These are phyloP conservation scores for Spodoptera litura DNA, from an alignment of 1,140 invertebrate species.

Conservation along the genomic window DNA sequence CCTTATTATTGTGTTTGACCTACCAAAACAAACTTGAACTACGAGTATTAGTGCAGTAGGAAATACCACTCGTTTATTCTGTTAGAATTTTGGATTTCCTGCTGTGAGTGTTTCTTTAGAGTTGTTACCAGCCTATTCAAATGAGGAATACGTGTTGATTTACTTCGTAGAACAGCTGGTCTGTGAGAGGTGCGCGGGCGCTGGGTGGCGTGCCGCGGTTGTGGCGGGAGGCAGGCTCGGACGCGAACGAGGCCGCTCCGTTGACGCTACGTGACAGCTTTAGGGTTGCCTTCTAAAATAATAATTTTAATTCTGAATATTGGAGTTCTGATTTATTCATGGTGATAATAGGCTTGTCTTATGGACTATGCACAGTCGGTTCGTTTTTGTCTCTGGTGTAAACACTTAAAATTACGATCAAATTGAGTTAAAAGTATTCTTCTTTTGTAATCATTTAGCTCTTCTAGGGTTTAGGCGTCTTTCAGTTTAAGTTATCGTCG, in stretches of 20 bases:
- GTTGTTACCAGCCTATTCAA: background rate
- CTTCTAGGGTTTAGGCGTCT: no score
- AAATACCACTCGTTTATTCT: no score
- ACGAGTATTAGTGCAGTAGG: no score
- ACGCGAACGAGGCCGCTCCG: slow-evolving; percentile 42
- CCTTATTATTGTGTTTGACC: no score
- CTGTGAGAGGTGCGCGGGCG: background rate
- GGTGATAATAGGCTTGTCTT: background rate
- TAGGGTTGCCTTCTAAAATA: slow-evolving; percentile 44
- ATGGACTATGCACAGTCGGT: background rate
- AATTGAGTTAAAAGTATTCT: no score
- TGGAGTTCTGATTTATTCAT: background rate
- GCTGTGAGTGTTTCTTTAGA: no score
- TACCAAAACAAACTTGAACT: no score
- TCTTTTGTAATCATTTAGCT: no score
- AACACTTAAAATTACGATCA: no score
- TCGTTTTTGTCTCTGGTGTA: no score
- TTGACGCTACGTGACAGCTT: slow-evolving; percentile 45
- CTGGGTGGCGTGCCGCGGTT: slow-evolving; percentile 5
- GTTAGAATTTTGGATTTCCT: no score
- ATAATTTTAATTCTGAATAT: background rate
- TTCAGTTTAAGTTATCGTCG: no score
- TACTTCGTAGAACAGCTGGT: slow-evolving; percentile 29
- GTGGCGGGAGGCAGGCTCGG: slow-evolving; percentile 15
- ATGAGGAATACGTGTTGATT: slow-evolving; percentile 8